These are phyloP conservation scores for Lepus americanus DNA, from an alignment of 2,113 vertebrate species.

Conservation along the genomic window DNA sequence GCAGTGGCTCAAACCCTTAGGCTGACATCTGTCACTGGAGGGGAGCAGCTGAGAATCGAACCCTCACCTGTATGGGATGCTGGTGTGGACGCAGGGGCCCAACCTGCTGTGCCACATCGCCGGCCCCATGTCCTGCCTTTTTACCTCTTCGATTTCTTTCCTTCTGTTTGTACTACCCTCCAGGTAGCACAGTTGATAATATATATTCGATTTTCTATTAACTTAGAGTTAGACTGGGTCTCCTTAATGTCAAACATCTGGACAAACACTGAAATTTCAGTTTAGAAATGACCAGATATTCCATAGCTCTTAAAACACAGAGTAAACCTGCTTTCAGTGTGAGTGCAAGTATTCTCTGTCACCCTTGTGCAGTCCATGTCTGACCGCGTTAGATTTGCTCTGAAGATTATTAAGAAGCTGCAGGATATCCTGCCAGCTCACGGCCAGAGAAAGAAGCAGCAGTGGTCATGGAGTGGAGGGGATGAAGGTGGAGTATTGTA, in stretches of 20 bases:
- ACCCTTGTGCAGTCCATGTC: not conserved
- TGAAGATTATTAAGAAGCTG: too few relatives aligned
- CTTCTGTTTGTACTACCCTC: too few relatives aligned
- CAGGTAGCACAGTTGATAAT: too few relatives aligned
- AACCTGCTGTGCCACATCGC: too few relatives aligned
- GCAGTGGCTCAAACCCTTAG: too few relatives aligned
- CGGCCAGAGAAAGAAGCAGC: not conserved
- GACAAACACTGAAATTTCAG: not conserved
- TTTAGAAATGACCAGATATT: not conserved
- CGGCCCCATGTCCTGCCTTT: not conserved
- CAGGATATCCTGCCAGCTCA: not conserved
- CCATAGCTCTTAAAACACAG: not conserved
- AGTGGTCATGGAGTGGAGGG: not conserved
- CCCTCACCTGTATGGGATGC: too few relatives aligned
- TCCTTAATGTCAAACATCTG: not conserved
- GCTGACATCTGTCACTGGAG: too few relatives aligned
- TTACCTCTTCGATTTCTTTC: not conserved
- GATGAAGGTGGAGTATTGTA: not conserved
- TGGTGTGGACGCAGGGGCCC: too few relatives aligned
- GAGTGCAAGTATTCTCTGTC: too few relatives aligned
- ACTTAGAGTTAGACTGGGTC: too few relatives aligned
- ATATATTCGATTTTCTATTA: too few relatives aligned
- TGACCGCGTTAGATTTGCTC: not conserved
- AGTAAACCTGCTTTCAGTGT: not conserved
- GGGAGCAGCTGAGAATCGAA: too few relatives aligned